A percentile compares a stretch with the other conserved stretches of the same genome.
These are phyloP conservation scores for Hypotaenidia philippensis DNA, from an alignment of 2,797 vertebrate genomes.

Conservation along the genomic window DNA sequence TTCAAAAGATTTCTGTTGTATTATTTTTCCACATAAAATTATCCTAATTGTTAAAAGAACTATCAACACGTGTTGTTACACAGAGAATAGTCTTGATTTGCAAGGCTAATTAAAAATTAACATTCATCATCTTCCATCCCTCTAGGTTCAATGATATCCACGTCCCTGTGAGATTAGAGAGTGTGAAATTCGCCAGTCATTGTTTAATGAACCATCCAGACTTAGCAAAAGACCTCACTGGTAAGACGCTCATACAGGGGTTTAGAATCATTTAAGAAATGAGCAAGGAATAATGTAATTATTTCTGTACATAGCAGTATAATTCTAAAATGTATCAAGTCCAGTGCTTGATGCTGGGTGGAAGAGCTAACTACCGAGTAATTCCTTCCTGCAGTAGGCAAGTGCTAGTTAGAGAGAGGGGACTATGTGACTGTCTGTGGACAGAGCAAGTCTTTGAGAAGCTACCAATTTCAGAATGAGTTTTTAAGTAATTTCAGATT, in stretches of 20 bases:
- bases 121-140: conserved; percentile 44
- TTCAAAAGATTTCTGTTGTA: background rate
- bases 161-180: conserved; percentile 97
- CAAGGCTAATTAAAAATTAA: conserved; percentile 68
- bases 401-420: background rate
- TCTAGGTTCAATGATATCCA: conserved; percentile 98
- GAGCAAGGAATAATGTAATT: background rate
- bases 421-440: background rate
- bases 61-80: background rate
- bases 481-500: background rate
- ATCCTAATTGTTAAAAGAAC: conserved; percentile 2
- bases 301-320: background rate
- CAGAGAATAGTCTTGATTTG: conserved; percentile 39
- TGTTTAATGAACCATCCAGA: conserved; percentile 99
- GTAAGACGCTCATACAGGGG: conserved; percentile 76
- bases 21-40: background rate
- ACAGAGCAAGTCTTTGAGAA: background rate
- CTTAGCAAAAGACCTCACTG: conserved; percentile 96
- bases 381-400: background rate
- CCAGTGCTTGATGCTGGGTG: background rate
- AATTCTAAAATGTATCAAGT: background rate
- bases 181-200: conserved; percentile 99
- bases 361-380: background rate
- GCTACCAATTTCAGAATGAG: background rate
- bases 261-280: conserved; percentile 18